These are phyloP conservation scores for Saccostrea cuccullata DNA, from an alignment of 1,140 invertebrate species.

Conservation along the genomic window DNA sequence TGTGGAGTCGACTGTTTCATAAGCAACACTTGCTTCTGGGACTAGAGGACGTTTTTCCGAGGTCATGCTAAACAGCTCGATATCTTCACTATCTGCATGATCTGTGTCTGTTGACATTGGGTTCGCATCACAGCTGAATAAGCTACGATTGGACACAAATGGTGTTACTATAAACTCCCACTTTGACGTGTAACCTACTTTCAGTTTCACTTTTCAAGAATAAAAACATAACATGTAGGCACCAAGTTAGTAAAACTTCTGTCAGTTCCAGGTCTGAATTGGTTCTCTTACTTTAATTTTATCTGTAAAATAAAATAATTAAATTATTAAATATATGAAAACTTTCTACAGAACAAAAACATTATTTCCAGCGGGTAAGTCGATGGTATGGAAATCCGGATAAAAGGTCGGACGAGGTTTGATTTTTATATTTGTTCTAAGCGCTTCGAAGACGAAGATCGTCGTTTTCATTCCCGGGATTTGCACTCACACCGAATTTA, in stretches of 20 bases:
- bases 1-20: background rate
- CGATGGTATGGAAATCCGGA: background rate
- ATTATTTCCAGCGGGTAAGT: no score
- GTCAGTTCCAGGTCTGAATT: no score
- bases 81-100: constrained; percentile 20
- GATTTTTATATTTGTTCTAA: background rate
- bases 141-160: background rate
- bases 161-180: background rate
- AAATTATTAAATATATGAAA: no score
- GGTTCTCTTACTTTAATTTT: no score
- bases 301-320: no score
- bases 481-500: background rate
- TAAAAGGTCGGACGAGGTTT: background rate
- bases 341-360: no score
- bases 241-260: no score
- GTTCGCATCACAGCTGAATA: background rate
- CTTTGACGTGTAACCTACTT: background rate
- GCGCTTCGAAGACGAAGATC: background rate
- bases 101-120: constrained; percentile 27
- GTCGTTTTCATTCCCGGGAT: constrained; percentile 21
- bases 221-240: no score
- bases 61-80: constrained; percentile 22
- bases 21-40: background rate
- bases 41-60: background rate
- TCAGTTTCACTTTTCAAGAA: constrained; percentile 1